Conservation (phyloP, 1,140 invertebrate species). For the Mesaphorura yosii region DNA sequence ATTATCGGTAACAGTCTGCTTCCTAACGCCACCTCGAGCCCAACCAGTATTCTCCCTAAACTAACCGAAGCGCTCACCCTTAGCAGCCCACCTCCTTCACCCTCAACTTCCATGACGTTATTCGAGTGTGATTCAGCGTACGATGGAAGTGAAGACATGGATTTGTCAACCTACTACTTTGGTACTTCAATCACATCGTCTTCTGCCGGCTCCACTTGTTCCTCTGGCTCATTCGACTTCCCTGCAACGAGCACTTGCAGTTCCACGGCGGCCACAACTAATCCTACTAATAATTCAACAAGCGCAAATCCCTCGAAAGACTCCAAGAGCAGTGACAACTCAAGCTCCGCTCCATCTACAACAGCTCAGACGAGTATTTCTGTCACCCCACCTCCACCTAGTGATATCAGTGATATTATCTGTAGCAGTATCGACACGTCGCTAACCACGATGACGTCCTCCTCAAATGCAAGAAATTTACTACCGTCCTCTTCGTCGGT, state of each 20-base stretch:
- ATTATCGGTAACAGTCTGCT: conserved; percentile 22
- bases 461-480: background rate
- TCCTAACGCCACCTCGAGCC: no score
- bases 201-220: background rate
- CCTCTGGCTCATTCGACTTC: background rate
- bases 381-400: no score
- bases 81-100: background rate
- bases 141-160: conserved; percentile 24
- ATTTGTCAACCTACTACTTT: conserved; percentile 27
- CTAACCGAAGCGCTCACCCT: background rate
- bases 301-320: background rate
- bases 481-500: background rate
- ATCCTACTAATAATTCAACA: background rate
- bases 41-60: background rate
- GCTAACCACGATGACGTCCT: background rate
- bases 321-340: background rate
- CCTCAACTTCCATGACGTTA: conserved; percentile 2
- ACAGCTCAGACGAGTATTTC: no score
- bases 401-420: conserved; percentile 13
- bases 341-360: no score
- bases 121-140: conserved; percentile 30
- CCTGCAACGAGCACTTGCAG: background rate
- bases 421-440: background rate
- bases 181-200: background rate
- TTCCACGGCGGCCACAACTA: conserved; percentile 2